These are phyloP conservation scores for Cyphomyrmex costatus DNA, from an alignment of 1,140 invertebrate genomes.

Conservation along the genomic window DNA sequence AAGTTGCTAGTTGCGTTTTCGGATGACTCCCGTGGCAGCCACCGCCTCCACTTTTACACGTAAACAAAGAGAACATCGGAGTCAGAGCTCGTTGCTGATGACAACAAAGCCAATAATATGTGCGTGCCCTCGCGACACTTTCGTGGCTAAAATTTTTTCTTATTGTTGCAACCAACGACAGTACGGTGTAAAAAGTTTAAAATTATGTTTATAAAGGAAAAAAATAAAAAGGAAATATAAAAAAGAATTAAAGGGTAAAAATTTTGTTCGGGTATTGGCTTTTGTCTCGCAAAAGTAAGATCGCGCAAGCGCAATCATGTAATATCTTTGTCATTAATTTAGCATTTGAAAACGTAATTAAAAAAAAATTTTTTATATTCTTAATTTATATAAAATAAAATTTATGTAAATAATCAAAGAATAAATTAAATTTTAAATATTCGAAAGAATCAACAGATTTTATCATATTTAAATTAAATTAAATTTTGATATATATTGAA, in stretches of 20 bases:
- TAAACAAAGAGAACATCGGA: slow-evolving; percentile 83
- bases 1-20: slow-evolving; percentile 82
- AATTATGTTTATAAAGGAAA: slow-evolving; percentile 5
- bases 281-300: neutral
- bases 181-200: neutral
- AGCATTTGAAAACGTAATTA: slow-evolving; percentile 48
- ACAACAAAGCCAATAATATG: slow-evolving; percentile 63
- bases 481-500: neutral
- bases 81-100: slow-evolving; percentile 76
- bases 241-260: too few relatives aligned
- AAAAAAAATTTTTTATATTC: slow-evolving; percentile 4
- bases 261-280: neutral
- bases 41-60: slow-evolving; percentile 84
- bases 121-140: neutral
- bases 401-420: too few relatives aligned
- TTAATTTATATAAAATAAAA: slow-evolving; percentile 14
- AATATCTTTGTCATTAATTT: slow-evolving; percentile 61
- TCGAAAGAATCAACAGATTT: neutral
- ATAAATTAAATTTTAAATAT: neutral
- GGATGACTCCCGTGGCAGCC: slow-evolving; percentile 86
- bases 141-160: slow-evolving; percentile 11
- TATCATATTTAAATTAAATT: neutral
- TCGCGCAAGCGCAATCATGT: neutral
- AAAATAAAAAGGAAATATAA: neutral
- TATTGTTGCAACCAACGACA: neutral